Base-by-base conservation (phyloP, 2,888 invertebrate species). In the Drosophila paramelanica region DNA sequence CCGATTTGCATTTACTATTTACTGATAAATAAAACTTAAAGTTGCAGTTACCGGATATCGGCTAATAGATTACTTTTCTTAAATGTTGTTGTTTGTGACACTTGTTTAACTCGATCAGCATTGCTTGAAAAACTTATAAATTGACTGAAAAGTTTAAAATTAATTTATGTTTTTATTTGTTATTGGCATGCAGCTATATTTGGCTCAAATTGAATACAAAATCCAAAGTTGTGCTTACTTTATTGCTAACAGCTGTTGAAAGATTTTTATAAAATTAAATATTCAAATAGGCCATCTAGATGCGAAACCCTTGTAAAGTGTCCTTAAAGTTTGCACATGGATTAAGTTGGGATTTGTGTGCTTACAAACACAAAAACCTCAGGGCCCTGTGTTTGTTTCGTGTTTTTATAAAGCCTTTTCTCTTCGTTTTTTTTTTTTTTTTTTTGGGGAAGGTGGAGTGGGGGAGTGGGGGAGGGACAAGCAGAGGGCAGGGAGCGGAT, bases 291-390 rank as follows among this genome's bases (percentile, higher is more conserved):
- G 77, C 64, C 68, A 68, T 67, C 72, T 76, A 55, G 66, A 75
- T 73, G 77, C 68, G 64, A 47, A 52, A 67, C 73, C 75, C 60
- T 67, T 67, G 80, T 41, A 78, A 80, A 81, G 73, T 78, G 81
- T 81, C 85, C 85, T 84, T 81, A 84, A 81, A 81, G 81, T 81
- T 84, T 81, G 78, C 81, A 81, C 78, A 79, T 67, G 84, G 86
- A 80, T 85, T 82, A 85, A 68, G 83, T 65, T 83, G 50, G 80
- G 67, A 72, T 82, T 77, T 78, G 65, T 64, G 67, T 61, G 78
- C 65, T 69, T 75, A 77, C 72, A 77, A 66, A 67, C 65, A 70
- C 58, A 80, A 67, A 67, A 81, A 70, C 73, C 81, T 77, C 62
- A 55, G 64, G 70, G 64, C 58, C 55, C 55, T 47, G 64, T 31